Evolutionary conservation across 2,113 vertebrate genomes (phyloP), one percentile per base, ranked within the genome.

Genomic region (Gymnocephalus cernua): DNA sequence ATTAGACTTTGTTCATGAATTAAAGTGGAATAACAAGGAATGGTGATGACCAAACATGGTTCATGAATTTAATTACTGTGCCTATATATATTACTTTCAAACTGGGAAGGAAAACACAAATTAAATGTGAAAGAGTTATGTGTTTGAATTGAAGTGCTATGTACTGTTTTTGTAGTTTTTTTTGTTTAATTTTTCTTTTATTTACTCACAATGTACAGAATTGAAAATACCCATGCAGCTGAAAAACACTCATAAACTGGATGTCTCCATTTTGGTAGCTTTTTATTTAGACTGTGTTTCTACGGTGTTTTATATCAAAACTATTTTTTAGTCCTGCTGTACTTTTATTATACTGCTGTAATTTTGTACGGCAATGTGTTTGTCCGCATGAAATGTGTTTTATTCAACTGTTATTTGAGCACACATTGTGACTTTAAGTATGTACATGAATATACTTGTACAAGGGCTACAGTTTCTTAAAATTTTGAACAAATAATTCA

Each of bases 101-200:
- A 81, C 82, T 77, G 69, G 91, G 83, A 92, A 92, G 91, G 88
- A 88, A 92, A 89, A 90, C 74, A 89, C 79, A 78, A 82, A 88
- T 87, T 90, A 86, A 86, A 93, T 88, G 92, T 94, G 82, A 89
- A 91, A 82, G 76, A 90, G 91, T 94, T 88, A 89, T 80, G 94
- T 95, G 89, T 95, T 95, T 95, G 91, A 90, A 92, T 93, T 95
- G 93, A 94, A 95, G 95, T 95, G 95, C 94, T 94, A 91, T 94
- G 93, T 95, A 94, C 89, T 86, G 93, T 95, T 95, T 93, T 94
- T 93, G 91, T 93, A 93, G 84, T 2, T 90, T 89, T 72, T 72
- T 71, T 78, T 91, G 18, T 62, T 41, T 38, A 4, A 27, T 88
- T 61, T 88, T 61, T 88, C 82, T 59, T 70, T 79, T 85, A 84